These are phyloP conservation scores for Takifugu ocellatus DNA, from an alignment of 2,797 vertebrate genomes.

Conservation along the genomic window DNA sequence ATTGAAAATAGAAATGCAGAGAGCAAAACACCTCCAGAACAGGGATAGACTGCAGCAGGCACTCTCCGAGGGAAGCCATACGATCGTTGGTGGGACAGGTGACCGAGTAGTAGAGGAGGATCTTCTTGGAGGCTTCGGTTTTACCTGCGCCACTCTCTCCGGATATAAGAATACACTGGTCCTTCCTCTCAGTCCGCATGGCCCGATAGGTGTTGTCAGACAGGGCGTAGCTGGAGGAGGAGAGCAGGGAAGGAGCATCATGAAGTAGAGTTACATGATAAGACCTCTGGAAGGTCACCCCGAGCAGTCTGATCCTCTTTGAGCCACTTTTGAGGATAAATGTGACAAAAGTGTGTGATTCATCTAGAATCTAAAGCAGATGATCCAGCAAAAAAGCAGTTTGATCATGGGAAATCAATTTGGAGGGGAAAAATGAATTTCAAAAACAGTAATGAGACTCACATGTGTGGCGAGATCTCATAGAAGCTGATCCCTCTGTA, in stretches of 20 bases:
- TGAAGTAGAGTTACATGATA: neutral
- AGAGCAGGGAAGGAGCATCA: constrained; percentile 2
- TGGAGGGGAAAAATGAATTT: neutral
- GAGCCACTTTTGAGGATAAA: no score
- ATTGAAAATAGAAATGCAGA: no score
- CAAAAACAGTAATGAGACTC: constrained; percentile 57
- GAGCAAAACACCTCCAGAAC: constrained; percentile 85
- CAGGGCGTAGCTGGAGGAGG: constrained; percentile 82
- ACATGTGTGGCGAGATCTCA: constrained; percentile 95
- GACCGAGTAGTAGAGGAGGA: constrained; percentile 88
- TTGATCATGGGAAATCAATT: neutral
- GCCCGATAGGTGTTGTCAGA: constrained; percentile 94
- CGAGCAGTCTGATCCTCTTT: no score
- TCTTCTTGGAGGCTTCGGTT: constrained; percentile 95
- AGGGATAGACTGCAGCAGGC: constrained; percentile 88
- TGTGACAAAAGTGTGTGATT: no score
- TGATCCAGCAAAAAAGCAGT: neutral
- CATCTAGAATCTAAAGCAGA: no score
- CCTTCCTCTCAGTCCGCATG: constrained; percentile 85
- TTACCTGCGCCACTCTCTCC: constrained; percentile 92
- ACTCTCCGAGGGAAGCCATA: constrained; percentile 76
- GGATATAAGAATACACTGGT: constrained; percentile 84
- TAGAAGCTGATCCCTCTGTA: constrained; percentile 95
- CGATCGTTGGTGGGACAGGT: constrained; percentile 68
- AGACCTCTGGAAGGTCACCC: no score